Evolutionary conservation across 2,888 invertebrate species (phyloP), one percentile per base, ranked within the genome.

Genomic region (Cylindroiulus punctatus): DNA sequence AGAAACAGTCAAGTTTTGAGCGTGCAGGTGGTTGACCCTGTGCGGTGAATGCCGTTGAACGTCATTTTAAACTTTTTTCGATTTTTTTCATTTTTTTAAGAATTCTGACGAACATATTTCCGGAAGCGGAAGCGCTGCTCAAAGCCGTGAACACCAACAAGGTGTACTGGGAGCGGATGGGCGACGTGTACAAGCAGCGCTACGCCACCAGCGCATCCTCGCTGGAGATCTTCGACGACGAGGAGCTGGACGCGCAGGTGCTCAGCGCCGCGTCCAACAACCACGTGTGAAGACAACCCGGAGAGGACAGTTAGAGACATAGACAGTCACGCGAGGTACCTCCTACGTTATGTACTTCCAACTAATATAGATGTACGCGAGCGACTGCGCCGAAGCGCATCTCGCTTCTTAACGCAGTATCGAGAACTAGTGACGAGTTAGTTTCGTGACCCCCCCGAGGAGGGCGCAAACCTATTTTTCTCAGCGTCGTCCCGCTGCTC

Each of bases 101-200:
- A 7, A 91, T 92, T 86, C 89, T 94, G 85, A 91, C 92, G 5
- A 90, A 89, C 84, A 91, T 94, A 32, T 91, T 94, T 88, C 93
- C 94, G 0, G 91, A 91, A 87, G 91, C 92, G 0, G 89, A 90
- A 17, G 88, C 90, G 0, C 92, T 93, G 87, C 26, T 86, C 5
- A 44, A 86, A 19, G 88, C 89, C 10, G 89, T 88, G 2, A 86
- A 87, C 8, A 87, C 82, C 0, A 89, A 89, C 84, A 87, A 87
- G 19, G n/a, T 88, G 17, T 89, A 88, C 86, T 89, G 89, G 89
- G 88, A 89, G 47, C 85, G 88, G 2, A 88, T 89, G 88, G 84
- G 88, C 12, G 89, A 89, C 84, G 87, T 89, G 8, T 89, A 88
- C 86, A 88, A 88, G 40, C 87, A 88, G 12, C 86, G 88, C 14